Evolutionary conservation across 2,888 invertebrate genomes (phyloP).

Genomic region (Escarpia spicata): DNA sequence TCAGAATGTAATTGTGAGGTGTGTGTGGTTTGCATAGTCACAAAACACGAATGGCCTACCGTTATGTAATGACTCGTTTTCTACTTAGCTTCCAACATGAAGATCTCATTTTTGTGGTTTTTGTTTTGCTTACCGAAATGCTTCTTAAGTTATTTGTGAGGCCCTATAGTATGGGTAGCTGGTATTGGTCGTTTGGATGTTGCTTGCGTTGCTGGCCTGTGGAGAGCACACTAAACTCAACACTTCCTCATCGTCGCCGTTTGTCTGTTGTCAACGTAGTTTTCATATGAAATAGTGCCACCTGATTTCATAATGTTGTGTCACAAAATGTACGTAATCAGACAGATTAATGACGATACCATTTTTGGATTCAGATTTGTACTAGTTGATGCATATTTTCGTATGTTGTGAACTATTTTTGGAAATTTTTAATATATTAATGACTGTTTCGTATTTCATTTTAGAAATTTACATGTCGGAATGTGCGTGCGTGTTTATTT

Average conservation of each 20-base stretch:
- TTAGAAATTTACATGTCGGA: background rate
- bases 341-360: background rate
- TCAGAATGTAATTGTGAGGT: background rate
- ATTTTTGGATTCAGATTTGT: background rate
- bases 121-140: slow-evolving; percentile 9
- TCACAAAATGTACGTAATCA: background rate
- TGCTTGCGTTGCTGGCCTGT: background rate
- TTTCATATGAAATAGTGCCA: background rate
- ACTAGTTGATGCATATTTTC: slow-evolving; percentile 13
- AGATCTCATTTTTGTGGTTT: slow-evolving; percentile 16
- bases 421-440: background rate
- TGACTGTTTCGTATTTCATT: background rate
- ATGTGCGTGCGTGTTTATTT: background rate
- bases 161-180: background rate
- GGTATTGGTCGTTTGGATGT: background rate
- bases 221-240: slow-evolving; percentile 3
- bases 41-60: background rate
- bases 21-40: background rate
- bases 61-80: background rate
- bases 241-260: background rate
- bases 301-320: background rate
- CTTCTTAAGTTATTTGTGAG: slow-evolving; percentile 5
- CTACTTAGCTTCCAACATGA: slow-evolving; percentile 7
- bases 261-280: background rate
- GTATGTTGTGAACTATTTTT: slow-evolving; percentile 5